Base-by-base conservation (phyloP, 2,888 invertebrate species). In the Esperia sulphurella region DNA sequence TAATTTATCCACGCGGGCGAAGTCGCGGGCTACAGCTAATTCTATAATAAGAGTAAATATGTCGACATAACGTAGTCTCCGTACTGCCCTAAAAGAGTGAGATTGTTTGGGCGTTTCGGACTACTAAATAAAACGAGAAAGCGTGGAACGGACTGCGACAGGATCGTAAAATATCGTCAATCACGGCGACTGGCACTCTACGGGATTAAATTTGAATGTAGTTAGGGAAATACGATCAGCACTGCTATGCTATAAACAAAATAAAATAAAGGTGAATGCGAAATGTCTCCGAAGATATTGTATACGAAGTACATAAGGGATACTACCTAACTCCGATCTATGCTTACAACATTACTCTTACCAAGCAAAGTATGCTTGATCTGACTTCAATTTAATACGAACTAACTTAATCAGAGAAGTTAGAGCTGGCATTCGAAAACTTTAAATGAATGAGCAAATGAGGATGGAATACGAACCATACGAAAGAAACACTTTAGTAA, bases 151-250 rank as follows among this genome's bases (percentile, higher is more conserved):
- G 45, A 55, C 51, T 46, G 45, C 52, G 50, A 43, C 46, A 55
- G 51, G 52, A 46, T 64, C 69, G 71, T 75, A 71, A 75, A 71
- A 74, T 76, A 74, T 79, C 72, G 76, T 75, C 77, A 72, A 82
- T 81, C 79, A 78, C 68, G 52, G 50, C 54, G 53, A 61, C 65
- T 48, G 66, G 66, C 69, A 82, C 83, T 83, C 79, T 75, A 67
- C 68, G 58, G 70, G 79, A 83, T 84, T 83, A 82, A 75, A 79
- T 79, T 79, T 79, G 78, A 79, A 80, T 80, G 76, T 43, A 14
- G 43, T 43, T 48, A 38, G 43, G 33, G 14, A 31, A 43, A 38
- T 43, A 14, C 21, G 21, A 21, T 21, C 21, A 3, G 21, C 21
- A 5, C 5, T 21, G 21, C 21, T 21, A 5, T 39, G 39, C 12